Conservation (phyloP, 2,888 invertebrate genomes). For the Conomelus anceps region DNA sequence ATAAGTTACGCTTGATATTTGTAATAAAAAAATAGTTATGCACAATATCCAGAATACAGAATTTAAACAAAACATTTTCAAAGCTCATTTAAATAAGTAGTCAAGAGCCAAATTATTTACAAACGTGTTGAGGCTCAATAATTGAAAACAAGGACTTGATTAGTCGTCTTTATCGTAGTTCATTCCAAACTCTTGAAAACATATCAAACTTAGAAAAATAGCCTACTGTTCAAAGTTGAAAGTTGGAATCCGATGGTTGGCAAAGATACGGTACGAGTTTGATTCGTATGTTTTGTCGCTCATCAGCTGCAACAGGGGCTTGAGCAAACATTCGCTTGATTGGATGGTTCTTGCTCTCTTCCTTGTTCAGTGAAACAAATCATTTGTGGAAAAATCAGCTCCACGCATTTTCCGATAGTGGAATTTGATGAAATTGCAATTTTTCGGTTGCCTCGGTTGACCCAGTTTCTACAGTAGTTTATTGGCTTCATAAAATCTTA, state of each 20-base stretch:
- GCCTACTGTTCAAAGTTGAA: too few relatives aligned
- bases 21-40: too few relatives aligned
- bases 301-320: background rate
- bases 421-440: background rate
- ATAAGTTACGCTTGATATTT: background rate
- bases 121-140: too few relatives aligned
- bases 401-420: background rate
- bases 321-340: background rate
- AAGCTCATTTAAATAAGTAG: too few relatives aligned
- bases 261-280: background rate
- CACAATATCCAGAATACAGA: too few relatives aligned
- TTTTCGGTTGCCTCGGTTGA: background rate
- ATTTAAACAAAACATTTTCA: too few relatives aligned
- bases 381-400: background rate
- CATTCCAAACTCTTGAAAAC: background rate
- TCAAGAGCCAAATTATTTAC: too few relatives aligned
- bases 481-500: background rate
- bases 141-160: too few relatives aligned
- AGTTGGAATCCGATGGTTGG: background rate
- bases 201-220: background rate
- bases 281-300: background rate
- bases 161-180: background rate
- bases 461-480: background rate
- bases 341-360: background rate
- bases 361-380: background rate